These are phyloP conservation scores for Spongilla lacustris DNA, from an alignment of 37 sponge, comb jelly and placozoan species.

Conservation along the genomic window DNA sequence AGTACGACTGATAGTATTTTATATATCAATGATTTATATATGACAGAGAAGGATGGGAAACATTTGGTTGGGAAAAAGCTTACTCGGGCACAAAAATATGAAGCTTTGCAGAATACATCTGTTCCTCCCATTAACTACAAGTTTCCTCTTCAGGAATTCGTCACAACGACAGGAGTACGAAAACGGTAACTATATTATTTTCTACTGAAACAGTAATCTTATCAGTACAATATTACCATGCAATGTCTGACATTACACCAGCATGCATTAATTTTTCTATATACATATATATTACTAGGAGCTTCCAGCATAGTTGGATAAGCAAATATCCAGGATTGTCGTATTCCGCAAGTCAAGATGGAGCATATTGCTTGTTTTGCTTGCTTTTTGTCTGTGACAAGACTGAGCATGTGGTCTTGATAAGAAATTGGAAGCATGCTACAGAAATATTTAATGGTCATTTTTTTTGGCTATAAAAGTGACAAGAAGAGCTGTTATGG, in stretches of 20 bases:
- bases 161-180: background rate
- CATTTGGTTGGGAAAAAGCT: background rate
- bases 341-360: background rate
- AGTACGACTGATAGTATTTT: background rate
- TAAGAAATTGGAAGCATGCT: background rate
- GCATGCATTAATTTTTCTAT: background rate
- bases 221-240: too few relatives aligned
- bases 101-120: background rate
- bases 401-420: background rate
- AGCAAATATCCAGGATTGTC: background rate
- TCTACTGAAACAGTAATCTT: background rate
- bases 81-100: background rate
- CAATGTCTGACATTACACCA: too few relatives aligned
- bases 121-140: background rate
- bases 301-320: background rate
- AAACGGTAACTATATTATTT: background rate
- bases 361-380: background rate
- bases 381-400: slow-evolving; percentile 1
- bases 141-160: background rate
- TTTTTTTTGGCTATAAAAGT: background rate
- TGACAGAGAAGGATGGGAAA: background rate
- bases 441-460: background rate
- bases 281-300: background rate
- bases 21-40: background rate
- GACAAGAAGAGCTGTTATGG: background rate